phyloP scores from a whole-genome alignment of 2,113 vertebrate species.

The Paramormyrops kingsleyae region DNA sequence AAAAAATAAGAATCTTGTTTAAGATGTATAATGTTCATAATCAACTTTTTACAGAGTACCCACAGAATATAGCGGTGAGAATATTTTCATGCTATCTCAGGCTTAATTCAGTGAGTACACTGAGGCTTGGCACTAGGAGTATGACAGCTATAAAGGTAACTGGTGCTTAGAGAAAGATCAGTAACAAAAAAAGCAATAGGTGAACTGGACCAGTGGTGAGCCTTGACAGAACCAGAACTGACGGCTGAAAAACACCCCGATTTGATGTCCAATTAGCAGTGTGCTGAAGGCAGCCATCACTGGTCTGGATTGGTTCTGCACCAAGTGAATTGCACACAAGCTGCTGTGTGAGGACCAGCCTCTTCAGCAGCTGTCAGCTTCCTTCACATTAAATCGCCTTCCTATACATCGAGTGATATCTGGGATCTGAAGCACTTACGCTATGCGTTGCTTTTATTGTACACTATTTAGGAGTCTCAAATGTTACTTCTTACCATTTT shows the following conservation, averaged over 20 bases:
- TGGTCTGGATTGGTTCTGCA: not conserved
- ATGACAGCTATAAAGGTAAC: not conserved
- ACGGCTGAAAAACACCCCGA: not conserved
- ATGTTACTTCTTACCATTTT: not conserved
- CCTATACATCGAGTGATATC: not conserved
- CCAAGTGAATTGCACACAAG: not conserved
- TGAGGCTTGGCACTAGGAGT: not conserved
- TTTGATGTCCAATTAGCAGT: not conserved
- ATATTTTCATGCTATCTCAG: not conserved
- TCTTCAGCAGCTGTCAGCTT: not conserved
- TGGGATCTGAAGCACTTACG: not conserved
- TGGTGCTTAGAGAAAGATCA: not conserved
- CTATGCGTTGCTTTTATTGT: not conserved
- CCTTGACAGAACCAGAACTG: not conserved
- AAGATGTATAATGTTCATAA: not conserved
- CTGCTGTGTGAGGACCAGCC: not conserved
- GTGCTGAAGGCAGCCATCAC: not conserved
- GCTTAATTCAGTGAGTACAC: not conserved
- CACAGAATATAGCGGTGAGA: not conserved
- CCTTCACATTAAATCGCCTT: not conserved
- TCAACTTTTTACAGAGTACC: not conserved
- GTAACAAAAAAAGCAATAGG: conserved; percentile 1
- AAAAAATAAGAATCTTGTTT: not conserved
- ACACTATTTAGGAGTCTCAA: not conserved
- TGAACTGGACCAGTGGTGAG: not conserved